A percentile compares a stretch with the other conserved stretches of the same genome.
Evolutionary conservation across 2,888 invertebrate species (phyloP).

Genomic region (Drosophila tripunctata): DNA sequence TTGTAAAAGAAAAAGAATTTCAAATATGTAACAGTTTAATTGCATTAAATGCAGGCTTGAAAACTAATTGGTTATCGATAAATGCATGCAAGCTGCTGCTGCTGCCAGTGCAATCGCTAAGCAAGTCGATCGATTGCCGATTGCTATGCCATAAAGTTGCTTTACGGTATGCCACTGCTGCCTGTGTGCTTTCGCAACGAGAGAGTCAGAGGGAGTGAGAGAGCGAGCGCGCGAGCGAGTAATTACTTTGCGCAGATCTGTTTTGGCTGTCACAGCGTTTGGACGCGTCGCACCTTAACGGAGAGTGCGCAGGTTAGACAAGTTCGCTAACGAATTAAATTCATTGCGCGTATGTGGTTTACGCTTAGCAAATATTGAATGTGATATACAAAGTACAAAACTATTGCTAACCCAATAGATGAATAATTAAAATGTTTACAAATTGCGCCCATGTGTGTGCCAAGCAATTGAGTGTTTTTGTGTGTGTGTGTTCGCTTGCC

Average conservation of each 20-base stretch:
- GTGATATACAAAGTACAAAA: slow-evolving; percentile 27
- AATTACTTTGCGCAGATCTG: slow-evolving; percentile 55
- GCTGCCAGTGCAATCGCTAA: neutral
- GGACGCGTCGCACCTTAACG: slow-evolving; percentile 38
- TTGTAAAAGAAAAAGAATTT: slow-evolving; percentile 41
- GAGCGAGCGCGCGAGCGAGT: slow-evolving; percentile 3
- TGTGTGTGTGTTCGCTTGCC: neutral
- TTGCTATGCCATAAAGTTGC: neutral
- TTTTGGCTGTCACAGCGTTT: slow-evolving; percentile 41
- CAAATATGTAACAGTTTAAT: too few species aligned
- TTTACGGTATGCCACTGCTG: too few species aligned
- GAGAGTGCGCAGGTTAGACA: slow-evolving; percentile 35
- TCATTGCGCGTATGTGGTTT: slow-evolving; percentile 20
- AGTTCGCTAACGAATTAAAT: slow-evolving; percentile 26
- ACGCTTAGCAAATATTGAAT: slow-evolving; percentile 41
- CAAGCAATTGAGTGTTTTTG: neutral
- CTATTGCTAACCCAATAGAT: slow-evolving; percentile 23
- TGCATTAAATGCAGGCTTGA: too few species aligned
- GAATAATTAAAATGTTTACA: slow-evolving; percentile 7
- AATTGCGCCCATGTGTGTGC: slow-evolving; percentile 1
- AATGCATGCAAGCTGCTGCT: neutral
- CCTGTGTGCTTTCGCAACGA: too few species aligned
- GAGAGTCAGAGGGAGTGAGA: neutral
- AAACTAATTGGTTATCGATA: slow-evolving; percentile 14
- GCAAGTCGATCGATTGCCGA: slow-evolving; percentile 5